Percentiles rank a stretch among this genome's conserved stretches.
These are phyloP conservation scores for Odontomachus brunneus DNA, from an alignment of 1,140 invertebrate species.

Conservation along the genomic window DNA sequence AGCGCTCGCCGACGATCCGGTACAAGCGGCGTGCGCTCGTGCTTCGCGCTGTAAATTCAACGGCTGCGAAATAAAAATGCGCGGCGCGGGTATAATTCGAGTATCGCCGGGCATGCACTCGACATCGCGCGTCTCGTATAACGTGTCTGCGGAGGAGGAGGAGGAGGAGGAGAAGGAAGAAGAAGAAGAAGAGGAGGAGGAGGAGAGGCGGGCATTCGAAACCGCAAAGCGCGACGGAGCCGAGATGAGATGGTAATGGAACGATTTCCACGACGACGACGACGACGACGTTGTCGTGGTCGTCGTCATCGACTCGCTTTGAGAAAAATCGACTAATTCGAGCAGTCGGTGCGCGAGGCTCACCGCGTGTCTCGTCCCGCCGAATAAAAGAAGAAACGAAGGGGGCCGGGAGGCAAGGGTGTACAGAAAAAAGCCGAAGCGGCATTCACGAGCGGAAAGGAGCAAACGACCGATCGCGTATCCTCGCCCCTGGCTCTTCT, in stretches of 20 bases:
- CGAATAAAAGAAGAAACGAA: conserved; percentile 49
- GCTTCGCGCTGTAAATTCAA: conserved; percentile 29
- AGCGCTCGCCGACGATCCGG: conserved; percentile 23
- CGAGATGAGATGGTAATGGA: conserved; percentile 62
- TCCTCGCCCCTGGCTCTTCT: conserved; percentile 53
- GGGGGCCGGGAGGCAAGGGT: neutral
- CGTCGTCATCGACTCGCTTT: conserved; percentile 26
- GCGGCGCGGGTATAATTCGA: conserved; percentile 44
- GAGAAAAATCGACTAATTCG: conserved; percentile 70
- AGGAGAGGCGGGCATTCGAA: conserved; percentile 17
- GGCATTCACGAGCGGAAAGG: neutral
- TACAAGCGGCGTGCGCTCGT: conserved; percentile 1
- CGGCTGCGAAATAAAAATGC: conserved; percentile 18
- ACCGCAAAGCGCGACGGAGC: conserved; percentile 28
- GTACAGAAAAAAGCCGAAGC: conserved; percentile 2
- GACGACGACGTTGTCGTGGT: no score
- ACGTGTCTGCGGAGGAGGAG: neutral
- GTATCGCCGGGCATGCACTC: conserved; percentile 35
- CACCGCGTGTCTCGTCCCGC: conserved; percentile 1
- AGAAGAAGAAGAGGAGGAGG: neutral
- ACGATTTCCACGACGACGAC: conserved; percentile 52
- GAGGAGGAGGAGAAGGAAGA: neutral
- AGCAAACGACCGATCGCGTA: conserved; percentile 57
- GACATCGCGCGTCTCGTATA: conserved; percentile 34
- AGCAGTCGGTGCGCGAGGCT: conserved; percentile 35